Evolutionary conservation across 2,888 invertebrate species (phyloP).

Genomic region (Adineta ricciae): DNA sequence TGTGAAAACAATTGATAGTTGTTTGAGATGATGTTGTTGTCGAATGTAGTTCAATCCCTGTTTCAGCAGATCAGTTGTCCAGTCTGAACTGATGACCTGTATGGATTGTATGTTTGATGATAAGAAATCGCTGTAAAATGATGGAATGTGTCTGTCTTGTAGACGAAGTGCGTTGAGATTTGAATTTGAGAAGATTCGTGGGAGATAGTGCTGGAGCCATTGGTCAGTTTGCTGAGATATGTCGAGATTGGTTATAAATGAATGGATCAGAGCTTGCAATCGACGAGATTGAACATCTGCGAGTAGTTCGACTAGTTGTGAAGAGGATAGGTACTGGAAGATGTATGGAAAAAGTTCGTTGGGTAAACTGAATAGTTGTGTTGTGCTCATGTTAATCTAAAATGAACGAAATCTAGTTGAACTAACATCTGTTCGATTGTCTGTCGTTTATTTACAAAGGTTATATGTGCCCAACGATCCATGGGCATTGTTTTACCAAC

Average conservation of each 20-base stretch:
- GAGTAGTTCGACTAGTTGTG: background rate
- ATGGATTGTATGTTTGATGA: background rate
- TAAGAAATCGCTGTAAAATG: background rate
- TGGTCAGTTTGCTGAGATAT: background rate
- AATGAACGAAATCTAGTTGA: background rate
- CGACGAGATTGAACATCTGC: background rate
- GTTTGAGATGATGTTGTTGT: background rate
- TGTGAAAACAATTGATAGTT: background rate
- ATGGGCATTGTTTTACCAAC: no score
- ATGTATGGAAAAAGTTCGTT: conserved; percentile 16
- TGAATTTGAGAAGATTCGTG: background rate
- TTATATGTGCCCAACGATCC: no score
- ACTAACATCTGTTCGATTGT: no score
- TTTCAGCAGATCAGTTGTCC: background rate
- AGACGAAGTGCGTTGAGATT: background rate
- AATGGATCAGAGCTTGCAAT: background rate
- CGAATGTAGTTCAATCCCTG: background rate
- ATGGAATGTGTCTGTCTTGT: background rate
- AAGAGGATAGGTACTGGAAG: background rate
- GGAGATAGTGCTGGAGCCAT: background rate
- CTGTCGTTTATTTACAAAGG: no score
- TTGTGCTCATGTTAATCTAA: background rate
- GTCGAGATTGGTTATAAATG: background rate
- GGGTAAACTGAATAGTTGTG: background rate
- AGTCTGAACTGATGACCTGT: background rate